Base-by-base conservation (phyloP, 2,113 vertebrate species). In the Tor tambroides region DNA sequence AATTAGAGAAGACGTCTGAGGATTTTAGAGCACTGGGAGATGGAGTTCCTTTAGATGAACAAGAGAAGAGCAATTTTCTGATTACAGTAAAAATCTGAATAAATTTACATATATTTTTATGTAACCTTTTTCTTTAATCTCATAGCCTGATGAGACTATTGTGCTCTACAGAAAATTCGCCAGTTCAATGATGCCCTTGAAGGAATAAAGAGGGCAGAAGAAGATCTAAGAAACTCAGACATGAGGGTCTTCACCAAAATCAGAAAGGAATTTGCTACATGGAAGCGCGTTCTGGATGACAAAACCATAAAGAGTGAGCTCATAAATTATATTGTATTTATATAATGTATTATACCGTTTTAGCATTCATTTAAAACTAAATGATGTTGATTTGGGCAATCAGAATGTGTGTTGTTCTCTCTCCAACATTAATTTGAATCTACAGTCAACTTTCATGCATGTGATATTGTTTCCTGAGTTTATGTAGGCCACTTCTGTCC, bases 161-260 rank as follows among this genome's bases (percentile, higher is more conserved):
- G 9, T 30, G 21, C 65, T 86, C 14, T 90, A 35, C 83, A 96
- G 96, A 23, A 96, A 94, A 91, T 96, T 30, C 92, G 89, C 5
- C 0, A 17, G 0, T 96, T 95, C 76, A 95, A 93, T 41, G 54
- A 90, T 12, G 92, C 92, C 0, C 90, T 96, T 61, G 28, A 2
- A 6, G 75, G 1, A 21, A 12, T 85, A 28, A 15, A 83, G 0
- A 17, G 49, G n/a, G 95, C 94, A 30, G 94, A 96, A 35, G 96
- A 96, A 72, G 14, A 32, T 0, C 9, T 93, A 0, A 0, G 9
- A 2, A 56, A 19, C 0, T 4, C 59, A 0, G 46, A 91, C 0
- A 12, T 0, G 0, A 93, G 93, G 23, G 89, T 96, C 3, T 94
- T 92, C 46, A 88, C 92, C 30, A 90, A 85, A 86, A 83, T 96